Conservation (phyloP, 2,113 vertebrate genomes). For the human (Homo sapiens) region GRCh38 chr1:115595501-115596000, state of each 20-base stretch:
- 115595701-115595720: neutral
- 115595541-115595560: neutral
- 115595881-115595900: neutral
- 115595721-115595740: neutral
- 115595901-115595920: neutral
- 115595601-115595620: too few relatives aligned
- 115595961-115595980: neutral
- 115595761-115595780: neutral
- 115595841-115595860: neutral
- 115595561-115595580: neutral
- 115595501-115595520: neutral
- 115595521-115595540: neutral
- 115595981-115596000: neutral
- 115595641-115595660: neutral
- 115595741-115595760: neutral
- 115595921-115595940: neutral
- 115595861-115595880: neutral
- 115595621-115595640: too few relatives aligned
- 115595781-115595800: neutral
- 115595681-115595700: neutral
- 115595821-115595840: neutral
- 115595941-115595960: accelerated
- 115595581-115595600: neutral
- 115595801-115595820: neutral
- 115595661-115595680: neutral